Base-by-base conservation (phyloP, 2,797 vertebrate genomes). In the Poeciliopsis gracilis region DNA sequence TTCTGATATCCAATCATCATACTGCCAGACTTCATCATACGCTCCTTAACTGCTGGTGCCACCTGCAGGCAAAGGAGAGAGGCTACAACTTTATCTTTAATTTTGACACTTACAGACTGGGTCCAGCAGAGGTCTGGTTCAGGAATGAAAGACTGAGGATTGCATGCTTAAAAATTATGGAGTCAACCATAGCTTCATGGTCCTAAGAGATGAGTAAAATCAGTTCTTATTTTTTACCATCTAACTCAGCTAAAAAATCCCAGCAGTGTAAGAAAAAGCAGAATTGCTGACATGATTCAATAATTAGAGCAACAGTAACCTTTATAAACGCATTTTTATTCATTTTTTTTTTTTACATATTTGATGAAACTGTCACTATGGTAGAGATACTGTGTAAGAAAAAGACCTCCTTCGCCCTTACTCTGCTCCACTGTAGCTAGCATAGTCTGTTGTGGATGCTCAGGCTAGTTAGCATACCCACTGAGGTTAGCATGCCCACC, bases 1-100 rank as follows among this genome's bases (percentile, higher is more conserved):
- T 95, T 92, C 86, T 97, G 97, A 90, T 97, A 97, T 43, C 96
- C 92, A 73, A 97, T 82, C 97, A 97, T 97, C 94, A 97, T 79
- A 57, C 77, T 83, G 30, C 96, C 96, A 30, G 92, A 95, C 93
- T 96, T 97, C 95, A 97, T 96, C 97, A 97, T 97, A 28, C 94
- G 94, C 89, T 97, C 96, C 84, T 98, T 98, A 78, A 98, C 92
- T 82, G 90, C 8, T 1, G 97, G 97, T n/a, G 96, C 97, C 84
- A 97, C 95, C 97, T 96, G 55, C 70, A 67, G 69, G 46, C 15
- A 3, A 33, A 57, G 61, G 70, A 53, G 69, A 73, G 1, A 75
- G 20, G 36, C 7, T 63, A 28, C 20, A 18, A 2, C 28, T 33
- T 61, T 61, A 15, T 33, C 28, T 28, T 7, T 3, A 33, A 63